Percentiles rank a stretch among this genome's conserved stretches.
phyloP scores from a whole-genome alignment of 2,113 vertebrate species.

The Zeus faber region DNA sequence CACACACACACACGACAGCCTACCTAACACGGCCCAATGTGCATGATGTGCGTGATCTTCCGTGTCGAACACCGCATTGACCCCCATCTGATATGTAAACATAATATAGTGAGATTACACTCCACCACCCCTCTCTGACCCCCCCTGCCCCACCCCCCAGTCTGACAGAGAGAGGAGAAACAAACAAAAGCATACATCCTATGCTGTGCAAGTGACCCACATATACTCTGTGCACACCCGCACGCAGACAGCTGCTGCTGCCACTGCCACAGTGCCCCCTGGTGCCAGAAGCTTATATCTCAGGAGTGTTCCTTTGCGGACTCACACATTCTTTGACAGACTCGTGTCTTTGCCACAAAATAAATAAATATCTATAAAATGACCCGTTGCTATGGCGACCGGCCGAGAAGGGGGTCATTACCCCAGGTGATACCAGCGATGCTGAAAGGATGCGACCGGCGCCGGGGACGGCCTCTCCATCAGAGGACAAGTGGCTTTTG shows the following conservation, averaged over 20 bases:
- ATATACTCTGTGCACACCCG: too few species aligned
- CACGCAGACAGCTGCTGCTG: not conserved
- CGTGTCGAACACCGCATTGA: slow-evolving; percentile 13
- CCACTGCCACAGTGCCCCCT: slow-evolving; percentile 62
- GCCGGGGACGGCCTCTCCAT: slow-evolving; percentile 42
- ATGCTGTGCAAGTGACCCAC: slow-evolving; percentile 65
- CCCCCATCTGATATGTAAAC: slow-evolving; percentile 55
- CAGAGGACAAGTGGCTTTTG: slow-evolving; percentile 41
- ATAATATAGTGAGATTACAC: slow-evolving; percentile 54
- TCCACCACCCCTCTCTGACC: slow-evolving; percentile 14
- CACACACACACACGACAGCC: too few species aligned
- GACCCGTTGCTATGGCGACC: too few species aligned
- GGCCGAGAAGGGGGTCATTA: slow-evolving; percentile 51
- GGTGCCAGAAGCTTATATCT: slow-evolving; percentile 44
- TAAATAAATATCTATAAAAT: too few species aligned
- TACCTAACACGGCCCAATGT: too few species aligned
- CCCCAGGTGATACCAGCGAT: slow-evolving; percentile 39
- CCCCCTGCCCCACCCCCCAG: not conserved
- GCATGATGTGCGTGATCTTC: not conserved
- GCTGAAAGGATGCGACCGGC: slow-evolving; percentile 16
- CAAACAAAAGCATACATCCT: too few species aligned
- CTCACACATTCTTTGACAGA: too few species aligned
- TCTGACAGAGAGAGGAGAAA: too few species aligned
- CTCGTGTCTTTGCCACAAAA: too few species aligned
- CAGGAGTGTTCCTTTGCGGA: too few species aligned